Percentiles rank a stretch among this genome's conserved stretches.
phyloP scores from a whole-genome alignment of 2,113 vertebrate genomes.

The Halichoeres trimaculatus region DNA sequence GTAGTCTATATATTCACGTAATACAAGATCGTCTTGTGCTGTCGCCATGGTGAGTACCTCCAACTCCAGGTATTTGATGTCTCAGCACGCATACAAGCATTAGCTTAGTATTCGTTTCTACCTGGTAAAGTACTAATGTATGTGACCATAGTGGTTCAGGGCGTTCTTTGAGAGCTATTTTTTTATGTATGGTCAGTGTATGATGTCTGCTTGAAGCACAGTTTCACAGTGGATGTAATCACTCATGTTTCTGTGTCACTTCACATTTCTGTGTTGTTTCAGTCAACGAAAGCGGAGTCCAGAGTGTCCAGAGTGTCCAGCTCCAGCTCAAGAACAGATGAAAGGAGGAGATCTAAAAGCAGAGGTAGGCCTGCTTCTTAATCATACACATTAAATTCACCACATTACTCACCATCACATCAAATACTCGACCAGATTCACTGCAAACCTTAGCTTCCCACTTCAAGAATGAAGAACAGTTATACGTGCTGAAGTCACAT shows the following conservation, averaged over 20 bases:
- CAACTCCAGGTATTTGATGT: background rate
- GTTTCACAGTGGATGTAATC: no score
- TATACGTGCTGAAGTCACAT: no score
- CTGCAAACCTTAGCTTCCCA: background rate
- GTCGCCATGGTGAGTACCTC: constrained; percentile 70
- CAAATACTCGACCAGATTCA: no score
- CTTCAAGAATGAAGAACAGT: no score
- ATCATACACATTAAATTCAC: background rate
- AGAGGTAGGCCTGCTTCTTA: constrained; percentile 55
- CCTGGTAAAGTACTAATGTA: background rate
- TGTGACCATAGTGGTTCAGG: no score
- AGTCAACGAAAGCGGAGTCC: constrained; percentile 76
- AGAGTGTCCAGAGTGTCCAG: constrained; percentile 70
- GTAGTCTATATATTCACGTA: background rate
- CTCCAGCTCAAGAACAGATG: constrained; percentile 70
- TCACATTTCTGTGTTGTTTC: constrained; percentile 18
- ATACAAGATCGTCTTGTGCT: background rate
- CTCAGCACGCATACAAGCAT: constrained; percentile 18
- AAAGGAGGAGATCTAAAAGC: constrained; percentile 75
- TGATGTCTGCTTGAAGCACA: no score
- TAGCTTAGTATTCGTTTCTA: constrained; percentile 25
- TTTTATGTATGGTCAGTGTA: no score
- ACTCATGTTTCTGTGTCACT: no score
- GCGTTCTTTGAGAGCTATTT: no score
- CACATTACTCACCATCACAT: background rate